Conservation (phyloP, 2,797 vertebrate genomes). For the Gymnothorax reevesii region DNA sequence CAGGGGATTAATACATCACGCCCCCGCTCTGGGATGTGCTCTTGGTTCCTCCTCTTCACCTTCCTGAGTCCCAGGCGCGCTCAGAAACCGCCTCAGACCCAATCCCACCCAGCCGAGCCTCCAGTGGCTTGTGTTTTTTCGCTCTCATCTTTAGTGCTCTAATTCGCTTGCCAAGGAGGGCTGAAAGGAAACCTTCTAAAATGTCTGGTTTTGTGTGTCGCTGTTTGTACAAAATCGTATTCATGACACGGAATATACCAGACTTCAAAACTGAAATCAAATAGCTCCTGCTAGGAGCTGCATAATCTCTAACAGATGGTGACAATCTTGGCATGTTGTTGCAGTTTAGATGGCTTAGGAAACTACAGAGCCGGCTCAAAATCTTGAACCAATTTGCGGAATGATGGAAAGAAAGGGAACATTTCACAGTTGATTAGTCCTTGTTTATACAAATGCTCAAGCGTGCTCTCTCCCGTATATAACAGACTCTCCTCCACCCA, state of each 20-base stretch:
- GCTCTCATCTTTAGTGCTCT: slow-evolving; percentile 34
- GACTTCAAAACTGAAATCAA: slow-evolving; percentile 63
- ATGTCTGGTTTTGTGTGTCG: slow-evolving; percentile 67
- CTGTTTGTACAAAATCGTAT: slow-evolving; percentile 72
- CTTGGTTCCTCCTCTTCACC: slow-evolving; percentile 53
- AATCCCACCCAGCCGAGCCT: slow-evolving; percentile 48
- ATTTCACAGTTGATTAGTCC: slow-evolving; percentile 62
- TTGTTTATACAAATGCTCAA: slow-evolving; percentile 65
- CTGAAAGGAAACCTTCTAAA: slow-evolving; percentile 53
- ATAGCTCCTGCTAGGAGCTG: slow-evolving; percentile 61
- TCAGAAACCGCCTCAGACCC: slow-evolving; percentile 62
- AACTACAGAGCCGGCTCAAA: slow-evolving; percentile 56
- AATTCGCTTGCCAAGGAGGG: slow-evolving; percentile 32
- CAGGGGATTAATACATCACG: slow-evolving; percentile 70
- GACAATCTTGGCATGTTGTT: slow-evolving; percentile 61
- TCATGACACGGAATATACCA: slow-evolving; percentile 64
- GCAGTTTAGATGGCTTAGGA: slow-evolving; percentile 61
- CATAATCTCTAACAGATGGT: slow-evolving; percentile 74
- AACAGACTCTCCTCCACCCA: slow-evolving; percentile 42
- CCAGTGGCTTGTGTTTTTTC: slow-evolving; percentile 58
- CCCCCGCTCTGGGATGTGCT: slow-evolving; percentile 47
- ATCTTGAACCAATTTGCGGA: slow-evolving; percentile 54
- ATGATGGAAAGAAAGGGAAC: slow-evolving; percentile 64
- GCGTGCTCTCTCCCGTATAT: slow-evolving; percentile 46
- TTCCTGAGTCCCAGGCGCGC: slow-evolving; percentile 48